A percentile compares a stretch with the other conserved stretches of the same genome.
Evolutionary conservation across 2,888 invertebrate species (phyloP).

Genomic region (Cheiracanthium punctorium): DNA sequence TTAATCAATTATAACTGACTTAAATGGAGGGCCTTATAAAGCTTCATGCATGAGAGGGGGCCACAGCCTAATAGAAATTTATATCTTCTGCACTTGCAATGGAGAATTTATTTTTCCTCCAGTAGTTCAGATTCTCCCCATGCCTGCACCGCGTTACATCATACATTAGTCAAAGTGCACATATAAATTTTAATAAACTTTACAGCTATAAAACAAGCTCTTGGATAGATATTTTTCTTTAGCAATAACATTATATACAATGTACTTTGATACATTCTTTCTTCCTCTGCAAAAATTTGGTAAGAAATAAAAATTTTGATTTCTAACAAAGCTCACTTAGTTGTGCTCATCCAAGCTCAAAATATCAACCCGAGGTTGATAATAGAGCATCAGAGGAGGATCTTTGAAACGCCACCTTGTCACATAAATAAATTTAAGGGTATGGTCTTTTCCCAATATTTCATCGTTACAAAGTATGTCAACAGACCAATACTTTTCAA

Average conservation of each 20-base stretch:
- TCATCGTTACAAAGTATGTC: constrained; percentile 64
- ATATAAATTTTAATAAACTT: too few species aligned
- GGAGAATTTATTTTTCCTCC: too few species aligned
- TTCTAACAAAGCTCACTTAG: constrained; percentile 17
- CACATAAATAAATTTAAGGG: constrained; percentile 59
- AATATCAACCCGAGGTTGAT: constrained; percentile 52
- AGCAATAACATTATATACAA: background rate
- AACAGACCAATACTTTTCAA: constrained; percentile 51
- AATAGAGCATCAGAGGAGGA: constrained; percentile 57
- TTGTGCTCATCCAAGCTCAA: constrained; percentile 23
- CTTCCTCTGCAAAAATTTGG: too few species aligned
- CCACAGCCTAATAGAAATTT: too few species aligned
- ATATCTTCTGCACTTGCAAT: too few species aligned
- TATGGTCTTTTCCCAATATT: constrained; percentile 60
- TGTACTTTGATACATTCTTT: background rate
- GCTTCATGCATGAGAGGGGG: too few species aligned
- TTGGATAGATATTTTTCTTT: background rate
- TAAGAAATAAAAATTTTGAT: constrained; percentile 3
- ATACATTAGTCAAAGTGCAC: too few species aligned
- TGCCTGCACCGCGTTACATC: too few species aligned
- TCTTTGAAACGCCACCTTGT: constrained; percentile 62
- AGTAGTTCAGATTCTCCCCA: too few species aligned
- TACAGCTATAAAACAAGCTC: constrained; percentile 16
- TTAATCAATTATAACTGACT: too few species aligned
- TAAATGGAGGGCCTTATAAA: too few species aligned